These are phyloP conservation scores for Bemisia tabaci DNA, from an alignment of 1,140 invertebrate species.

Conservation along the genomic window DNA sequence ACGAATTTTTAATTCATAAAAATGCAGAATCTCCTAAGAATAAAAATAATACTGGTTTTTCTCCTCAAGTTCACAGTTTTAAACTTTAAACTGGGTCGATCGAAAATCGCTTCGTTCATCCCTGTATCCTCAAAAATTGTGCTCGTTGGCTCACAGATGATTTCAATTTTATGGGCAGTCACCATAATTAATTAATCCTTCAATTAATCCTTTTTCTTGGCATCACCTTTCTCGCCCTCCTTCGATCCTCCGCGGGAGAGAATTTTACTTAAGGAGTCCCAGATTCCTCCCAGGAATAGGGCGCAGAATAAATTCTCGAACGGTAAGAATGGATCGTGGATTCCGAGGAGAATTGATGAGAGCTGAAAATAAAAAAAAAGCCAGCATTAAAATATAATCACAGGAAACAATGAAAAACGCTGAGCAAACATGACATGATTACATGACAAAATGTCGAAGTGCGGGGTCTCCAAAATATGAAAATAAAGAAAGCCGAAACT, in stretches of 20 bases:
- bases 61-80: neutral
- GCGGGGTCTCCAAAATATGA: neutral
- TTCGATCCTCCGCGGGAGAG: constrained; percentile 62
- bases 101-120: neutral
- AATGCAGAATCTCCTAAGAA: neutral
- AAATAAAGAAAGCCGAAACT: constrained; percentile 4
- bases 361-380: constrained; percentile 39
- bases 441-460: constrained; percentile 1
- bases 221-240: constrained; percentile 57
- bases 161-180: neutral
- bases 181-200: neutral
- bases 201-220: constrained; percentile 64
- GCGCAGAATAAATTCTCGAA: constrained; percentile 98
- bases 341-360: constrained; percentile 87
- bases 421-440: too few species aligned
- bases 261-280: constrained; percentile 82
- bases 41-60: neutral
- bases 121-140: neutral
- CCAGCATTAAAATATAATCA: too few species aligned
- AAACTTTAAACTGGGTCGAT: neutral
- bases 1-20: too few species aligned
- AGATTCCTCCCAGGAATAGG: constrained; percentile 93
- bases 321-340: constrained; percentile 95
- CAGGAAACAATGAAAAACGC: too few species aligned
- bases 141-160: neutral